Evolutionary conservation across 2,888 invertebrate genomes (phyloP).

Genomic region (Leptinotarsa peninsularis): DNA sequence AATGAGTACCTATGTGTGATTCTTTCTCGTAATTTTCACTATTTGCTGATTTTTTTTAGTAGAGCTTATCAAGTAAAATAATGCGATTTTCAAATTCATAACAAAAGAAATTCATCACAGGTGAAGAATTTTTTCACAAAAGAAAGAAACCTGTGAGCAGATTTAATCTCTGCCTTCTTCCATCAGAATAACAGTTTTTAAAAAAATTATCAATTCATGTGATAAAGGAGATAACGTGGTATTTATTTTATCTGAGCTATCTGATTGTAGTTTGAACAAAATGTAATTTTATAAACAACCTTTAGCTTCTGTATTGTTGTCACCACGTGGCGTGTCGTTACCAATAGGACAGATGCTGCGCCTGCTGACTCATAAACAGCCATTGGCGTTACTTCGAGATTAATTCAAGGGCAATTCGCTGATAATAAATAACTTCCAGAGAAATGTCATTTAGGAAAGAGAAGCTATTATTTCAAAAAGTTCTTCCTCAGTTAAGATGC

Average conservation of each 20-base stretch:
- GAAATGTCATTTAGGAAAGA: not conserved
- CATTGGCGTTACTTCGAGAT: slow-evolving; percentile 12
- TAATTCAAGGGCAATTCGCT: not conserved
- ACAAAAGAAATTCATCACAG: too few relatives aligned
- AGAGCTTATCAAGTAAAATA: too few relatives aligned
- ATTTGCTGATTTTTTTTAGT: too few relatives aligned
- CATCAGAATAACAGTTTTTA: too few relatives aligned
- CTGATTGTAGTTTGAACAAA: slow-evolving; percentile 11
- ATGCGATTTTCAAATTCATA: too few relatives aligned
- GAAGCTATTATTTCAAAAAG: too few relatives aligned
- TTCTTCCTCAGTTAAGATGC: too few relatives aligned
- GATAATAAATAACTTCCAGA: not conserved
- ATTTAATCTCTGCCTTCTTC: too few relatives aligned
- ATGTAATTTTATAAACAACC: slow-evolving; percentile 15
- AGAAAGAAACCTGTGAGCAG: too few relatives aligned
- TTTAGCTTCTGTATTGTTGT: slow-evolving; percentile 3
- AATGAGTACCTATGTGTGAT: too few relatives aligned
- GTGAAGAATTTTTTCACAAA: too few relatives aligned
- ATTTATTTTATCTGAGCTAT: not conserved
- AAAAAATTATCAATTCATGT: not conserved
- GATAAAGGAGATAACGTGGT: not conserved
- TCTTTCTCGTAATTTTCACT: too few relatives aligned
- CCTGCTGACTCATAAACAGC: not conserved
- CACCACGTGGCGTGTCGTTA: not conserved
- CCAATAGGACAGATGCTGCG: slow-evolving; percentile 17